Base-by-base conservation (phyloP, 1,140 invertebrate species). In the Anagrus nilaparvatae region DNA sequence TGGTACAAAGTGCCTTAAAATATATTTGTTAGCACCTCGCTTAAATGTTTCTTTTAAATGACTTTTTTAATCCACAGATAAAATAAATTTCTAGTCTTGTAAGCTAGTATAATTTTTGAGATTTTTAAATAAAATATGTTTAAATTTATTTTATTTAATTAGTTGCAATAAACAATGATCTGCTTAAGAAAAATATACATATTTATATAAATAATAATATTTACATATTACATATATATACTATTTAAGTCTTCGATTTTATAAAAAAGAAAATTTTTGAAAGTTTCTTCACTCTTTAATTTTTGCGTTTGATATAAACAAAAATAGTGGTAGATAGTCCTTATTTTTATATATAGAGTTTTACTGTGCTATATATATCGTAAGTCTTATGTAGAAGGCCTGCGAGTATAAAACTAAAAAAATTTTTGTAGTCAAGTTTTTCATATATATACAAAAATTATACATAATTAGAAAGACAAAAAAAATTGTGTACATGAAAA, bases 261-360 rank as follows among this genome's bases (percentile, higher is more conserved):
- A n/a, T n/a, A n/a, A n/a, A n/a, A n/a, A n/a, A n/a, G n/a, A n/a
- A 6, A 31, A 5, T 14, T 31, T 6, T 31, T 10, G 13, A 9
- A 14, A 6, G 29, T 31, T 8, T 14, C 29, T 31, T 14, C 8
- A 43, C 20, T 12, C 13, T 19, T 33, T 34, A 25, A 34, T 21
- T 40, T 24, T 6, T 40, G n/a, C n/a, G n/a, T n/a, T n/a, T n/a
- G n/a, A n/a, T n/a, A n/a, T n/a, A n/a, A n/a, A n/a, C n/a, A n/a
- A n/a, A n/a, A 39, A 35, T 47, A 47, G 45, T 40, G 56, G 66
- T 69, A 69, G 66, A 69, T 69, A 69, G 64, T 63, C 65, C 53
- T 69, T 69, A 69, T 69, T 69, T 69, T 69, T 69, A 67, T 69
- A 69, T 65, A 66, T n/a, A n/a, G n/a, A 61, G 58, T 69, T 69